phyloP scores from a whole-genome alignment of 2,888 invertebrate genomes.

The Yponomeuta cagnagella region DNA sequence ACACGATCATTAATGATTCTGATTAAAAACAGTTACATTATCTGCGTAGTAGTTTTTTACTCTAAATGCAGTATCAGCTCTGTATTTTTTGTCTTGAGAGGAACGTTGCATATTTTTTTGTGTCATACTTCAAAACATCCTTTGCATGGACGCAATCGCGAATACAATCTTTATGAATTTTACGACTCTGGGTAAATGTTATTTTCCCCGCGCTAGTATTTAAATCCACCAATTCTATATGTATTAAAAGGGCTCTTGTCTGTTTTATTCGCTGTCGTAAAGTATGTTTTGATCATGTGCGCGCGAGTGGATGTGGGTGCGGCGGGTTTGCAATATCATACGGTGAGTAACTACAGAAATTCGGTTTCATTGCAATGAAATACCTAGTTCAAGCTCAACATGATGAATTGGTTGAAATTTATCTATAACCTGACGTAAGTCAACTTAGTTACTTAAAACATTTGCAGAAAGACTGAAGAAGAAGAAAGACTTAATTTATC shows the following conservation, averaged over 20 bases:
- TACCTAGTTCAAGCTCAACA: not conserved
- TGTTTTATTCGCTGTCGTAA: conserved; percentile 47
- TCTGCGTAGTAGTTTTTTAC: conserved; percentile 33
- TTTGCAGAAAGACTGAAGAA: too few species aligned
- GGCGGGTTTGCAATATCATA: conserved; percentile 50
- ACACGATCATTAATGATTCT: conserved; percentile 54
- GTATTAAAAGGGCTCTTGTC: conserved; percentile 33
- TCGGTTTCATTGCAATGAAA: not conserved
- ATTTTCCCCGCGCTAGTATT: not conserved
- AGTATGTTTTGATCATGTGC: conserved; percentile 37
- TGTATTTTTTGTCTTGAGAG: not conserved
- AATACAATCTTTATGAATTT: not conserved
- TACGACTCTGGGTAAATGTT: not conserved
- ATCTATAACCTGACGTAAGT: not conserved
- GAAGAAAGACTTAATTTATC: too few species aligned
- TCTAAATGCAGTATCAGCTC: conserved; percentile 21
- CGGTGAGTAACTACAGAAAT: conserved; percentile 24
- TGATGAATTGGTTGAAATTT: not conserved
- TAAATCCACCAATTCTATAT: not conserved
- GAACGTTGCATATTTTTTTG: conserved; percentile 1
- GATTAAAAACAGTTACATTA: conserved; percentile 45
- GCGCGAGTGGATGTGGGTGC: conserved; percentile 36
- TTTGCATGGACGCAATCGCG: not conserved
- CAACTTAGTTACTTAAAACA: too few species aligned
- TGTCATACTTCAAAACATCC: not conserved